Evolutionary conservation across 2,113 vertebrate species (phyloP).

Genomic region (Seriola aureovittata): DNA sequence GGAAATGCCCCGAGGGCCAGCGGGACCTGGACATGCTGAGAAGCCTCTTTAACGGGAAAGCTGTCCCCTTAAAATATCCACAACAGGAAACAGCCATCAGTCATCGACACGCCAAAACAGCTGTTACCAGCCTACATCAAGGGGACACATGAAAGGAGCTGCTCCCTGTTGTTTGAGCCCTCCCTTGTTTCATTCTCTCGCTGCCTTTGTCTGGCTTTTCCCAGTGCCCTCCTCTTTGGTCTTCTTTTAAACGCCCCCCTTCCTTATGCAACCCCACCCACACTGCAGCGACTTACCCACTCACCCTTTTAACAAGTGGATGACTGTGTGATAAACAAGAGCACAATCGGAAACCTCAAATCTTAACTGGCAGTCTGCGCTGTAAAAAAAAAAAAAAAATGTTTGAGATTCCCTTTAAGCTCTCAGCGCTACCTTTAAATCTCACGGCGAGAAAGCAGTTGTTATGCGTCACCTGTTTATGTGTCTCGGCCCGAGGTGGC

Average conservation of each 20-base stretch:
- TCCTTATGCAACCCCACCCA: constrained; percentile 73
- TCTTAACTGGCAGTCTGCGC: constrained; percentile 40
- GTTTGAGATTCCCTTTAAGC: constrained; percentile 44
- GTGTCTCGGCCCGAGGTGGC: constrained; percentile 51
- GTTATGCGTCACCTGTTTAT: constrained; percentile 74
- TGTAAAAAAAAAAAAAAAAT: constrained; percentile 26
- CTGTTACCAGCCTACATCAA: constrained; percentile 91
- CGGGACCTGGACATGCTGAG: constrained; percentile 75
- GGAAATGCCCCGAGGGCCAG: constrained; percentile 78
- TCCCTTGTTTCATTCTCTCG: constrained; percentile 83
- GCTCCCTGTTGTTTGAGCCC: constrained; percentile 83
- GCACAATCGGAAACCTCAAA: constrained; percentile 49
- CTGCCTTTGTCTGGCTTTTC: constrained; percentile 76
- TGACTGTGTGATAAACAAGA: constrained; percentile 66
- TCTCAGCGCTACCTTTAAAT: constrained; percentile 47
- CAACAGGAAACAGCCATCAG: constrained; percentile 92
- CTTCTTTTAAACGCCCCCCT: constrained; percentile 68
- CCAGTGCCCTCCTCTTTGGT: constrained; percentile 73
- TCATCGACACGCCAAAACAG: constrained; percentile 88
- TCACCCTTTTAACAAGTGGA: constrained; percentile 66
- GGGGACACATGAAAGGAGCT: constrained; percentile 85
- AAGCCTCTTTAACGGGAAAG: constrained; percentile 85
- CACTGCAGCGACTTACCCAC: constrained; percentile 63
- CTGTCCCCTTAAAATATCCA: constrained; percentile 87
- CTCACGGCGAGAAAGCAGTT: constrained; percentile 40